These are phyloP conservation scores for Hypotaenidia philippensis DNA, from an alignment of 2,797 vertebrate species.

Conservation along the genomic window DNA sequence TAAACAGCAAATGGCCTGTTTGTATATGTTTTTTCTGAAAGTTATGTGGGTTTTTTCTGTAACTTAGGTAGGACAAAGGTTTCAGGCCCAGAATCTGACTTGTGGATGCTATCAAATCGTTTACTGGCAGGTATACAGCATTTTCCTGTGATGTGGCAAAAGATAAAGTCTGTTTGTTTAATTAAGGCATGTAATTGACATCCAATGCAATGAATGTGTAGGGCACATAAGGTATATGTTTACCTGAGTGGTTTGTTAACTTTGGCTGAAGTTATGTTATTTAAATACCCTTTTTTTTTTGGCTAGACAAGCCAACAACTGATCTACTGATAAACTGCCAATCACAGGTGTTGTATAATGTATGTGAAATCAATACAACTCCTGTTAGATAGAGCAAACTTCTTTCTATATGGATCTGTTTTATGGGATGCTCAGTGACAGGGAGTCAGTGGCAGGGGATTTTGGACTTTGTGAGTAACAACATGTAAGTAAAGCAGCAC, in stretches of 20 bases:
- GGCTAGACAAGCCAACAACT: background rate
- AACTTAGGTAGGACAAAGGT: background rate
- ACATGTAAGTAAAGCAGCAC: background rate
- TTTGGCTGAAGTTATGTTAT: conserved; percentile 1
- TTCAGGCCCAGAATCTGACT: background rate
- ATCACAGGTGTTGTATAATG: background rate
- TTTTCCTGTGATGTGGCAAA: background rate
- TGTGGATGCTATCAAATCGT: background rate
- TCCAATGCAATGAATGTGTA: background rate
- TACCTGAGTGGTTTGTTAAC: background rate
- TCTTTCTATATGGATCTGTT: background rate
- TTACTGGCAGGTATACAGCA: background rate
- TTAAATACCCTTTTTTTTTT: background rate
- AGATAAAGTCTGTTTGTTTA: conserved; percentile 1
- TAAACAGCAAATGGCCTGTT: background rate
- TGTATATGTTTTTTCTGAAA: background rate
- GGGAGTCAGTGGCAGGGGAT: background rate
- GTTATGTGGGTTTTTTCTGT: background rate
- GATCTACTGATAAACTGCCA: background rate
- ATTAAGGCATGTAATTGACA: background rate
- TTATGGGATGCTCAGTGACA: background rate
- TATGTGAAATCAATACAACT: background rate
- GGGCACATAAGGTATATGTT: background rate
- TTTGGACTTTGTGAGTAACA: background rate
- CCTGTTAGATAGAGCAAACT: background rate